These are phyloP conservation scores for Marasmarcha lunaedactyla DNA, from an alignment of 2,888 invertebrate species.

Conservation along the genomic window DNA sequence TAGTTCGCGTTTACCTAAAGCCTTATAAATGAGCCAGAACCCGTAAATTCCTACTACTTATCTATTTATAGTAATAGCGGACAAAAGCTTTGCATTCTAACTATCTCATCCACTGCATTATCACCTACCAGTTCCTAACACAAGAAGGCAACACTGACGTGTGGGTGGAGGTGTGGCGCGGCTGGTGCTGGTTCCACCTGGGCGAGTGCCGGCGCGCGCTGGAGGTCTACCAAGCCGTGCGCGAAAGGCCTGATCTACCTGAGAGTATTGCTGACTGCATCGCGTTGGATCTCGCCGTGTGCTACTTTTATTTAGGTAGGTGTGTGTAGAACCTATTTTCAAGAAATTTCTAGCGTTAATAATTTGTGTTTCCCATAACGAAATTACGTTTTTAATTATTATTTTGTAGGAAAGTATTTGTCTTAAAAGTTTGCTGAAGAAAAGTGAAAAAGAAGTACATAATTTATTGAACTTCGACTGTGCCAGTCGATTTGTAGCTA, in stretches of 20 bases:
- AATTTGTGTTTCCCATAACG: not conserved
- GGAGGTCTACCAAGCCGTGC: conserved; percentile 74
- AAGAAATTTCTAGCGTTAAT: conserved; percentile 1
- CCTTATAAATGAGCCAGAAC: too few relatives aligned
- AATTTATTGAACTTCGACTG: too few relatives aligned
- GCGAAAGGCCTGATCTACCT: conserved; percentile 38
- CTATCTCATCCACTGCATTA: too few relatives aligned
- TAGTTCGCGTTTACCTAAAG: too few relatives aligned
- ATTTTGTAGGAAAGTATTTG: too few relatives aligned
- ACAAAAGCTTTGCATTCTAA: too few relatives aligned
- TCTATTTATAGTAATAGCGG: too few relatives aligned
- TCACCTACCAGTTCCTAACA: conserved; percentile 54
- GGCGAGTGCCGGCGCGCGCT: conserved; percentile 91
- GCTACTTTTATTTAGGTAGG: conserved; percentile 91
- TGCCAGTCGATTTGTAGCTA: too few relatives aligned
- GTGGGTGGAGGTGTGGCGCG: conserved; percentile 85
- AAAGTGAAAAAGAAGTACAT: too few relatives aligned
- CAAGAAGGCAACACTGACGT: conserved; percentile 45
- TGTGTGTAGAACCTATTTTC: not conserved
- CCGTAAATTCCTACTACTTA: too few relatives aligned
- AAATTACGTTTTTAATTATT: not conserved
- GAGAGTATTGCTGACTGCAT: conserved; percentile 72
- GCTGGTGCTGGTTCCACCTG: conserved; percentile 95
- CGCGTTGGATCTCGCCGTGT: conserved; percentile 88
- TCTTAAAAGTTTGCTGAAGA: too few relatives aligned